phyloP scores from a whole-genome alignment of 2,797 vertebrate genomes.

The Carduelis carduelis region DNA sequence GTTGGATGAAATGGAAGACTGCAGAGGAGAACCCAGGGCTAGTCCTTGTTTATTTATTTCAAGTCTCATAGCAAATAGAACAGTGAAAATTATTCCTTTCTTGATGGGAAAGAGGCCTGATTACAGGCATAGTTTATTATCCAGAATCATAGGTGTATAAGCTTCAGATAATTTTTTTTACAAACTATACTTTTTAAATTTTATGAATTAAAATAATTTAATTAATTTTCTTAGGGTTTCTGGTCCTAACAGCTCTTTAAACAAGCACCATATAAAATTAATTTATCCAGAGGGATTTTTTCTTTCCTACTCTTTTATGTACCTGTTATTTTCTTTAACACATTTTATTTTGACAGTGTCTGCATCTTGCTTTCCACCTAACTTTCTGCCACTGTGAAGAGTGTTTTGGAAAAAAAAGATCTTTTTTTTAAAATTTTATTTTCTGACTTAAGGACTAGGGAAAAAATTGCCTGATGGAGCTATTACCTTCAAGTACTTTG shows the following conservation, averaged over 20 bases:
- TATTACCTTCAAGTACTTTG: slow-evolving; percentile 57
- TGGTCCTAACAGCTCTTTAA: neutral
- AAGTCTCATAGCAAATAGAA: neutral
- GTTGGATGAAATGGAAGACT: neutral
- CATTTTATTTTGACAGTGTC: slow-evolving; percentile 19
- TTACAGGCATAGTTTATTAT: neutral
- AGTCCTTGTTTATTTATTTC: neutral
- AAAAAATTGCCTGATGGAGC: slow-evolving; percentile 40
- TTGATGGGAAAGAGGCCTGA: neutral
- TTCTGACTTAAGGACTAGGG: slow-evolving; percentile 19
- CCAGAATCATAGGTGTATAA: neutral
- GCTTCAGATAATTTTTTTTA: neutral
- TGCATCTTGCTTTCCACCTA: neutral
- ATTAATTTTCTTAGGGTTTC: neutral
- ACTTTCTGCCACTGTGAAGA: neutral
- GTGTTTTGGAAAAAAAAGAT: neutral
- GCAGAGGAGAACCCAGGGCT: neutral
- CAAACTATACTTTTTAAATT: neutral
- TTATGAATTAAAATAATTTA: neutral
- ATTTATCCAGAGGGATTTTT: neutral
- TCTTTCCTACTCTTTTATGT: neutral
- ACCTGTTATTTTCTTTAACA: slow-evolving; percentile 3
- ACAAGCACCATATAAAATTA: neutral
- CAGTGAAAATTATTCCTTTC: neutral
- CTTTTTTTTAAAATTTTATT: neutral